A percentile compares a stretch with the other conserved stretches of the same genome.
Conservation (phyloP, 2,113 vertebrate species). For the Cichladusa arquata region DNA sequence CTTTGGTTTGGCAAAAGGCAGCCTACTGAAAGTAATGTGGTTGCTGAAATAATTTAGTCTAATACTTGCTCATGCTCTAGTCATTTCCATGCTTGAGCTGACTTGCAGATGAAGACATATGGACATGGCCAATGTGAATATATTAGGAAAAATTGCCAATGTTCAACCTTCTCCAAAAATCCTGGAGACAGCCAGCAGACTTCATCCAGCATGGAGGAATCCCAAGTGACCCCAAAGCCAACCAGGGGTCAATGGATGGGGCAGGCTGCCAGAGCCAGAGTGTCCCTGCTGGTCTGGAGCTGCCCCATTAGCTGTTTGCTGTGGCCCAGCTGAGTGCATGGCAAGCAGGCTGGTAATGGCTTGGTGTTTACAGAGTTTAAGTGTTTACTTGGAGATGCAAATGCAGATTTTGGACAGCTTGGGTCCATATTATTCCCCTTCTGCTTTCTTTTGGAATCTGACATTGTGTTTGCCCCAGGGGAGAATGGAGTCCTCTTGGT, state of each 20-base stretch:
- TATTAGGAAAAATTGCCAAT: background rate
- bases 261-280: background rate
- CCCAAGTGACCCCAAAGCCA: background rate
- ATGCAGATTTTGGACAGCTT: background rate
- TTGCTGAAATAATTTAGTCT: conserved; percentile 11
- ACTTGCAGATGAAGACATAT: conserved; percentile 29
- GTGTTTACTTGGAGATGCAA: background rate
- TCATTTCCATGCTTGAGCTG: background rate
- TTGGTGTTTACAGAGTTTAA: background rate
- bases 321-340: background rate
- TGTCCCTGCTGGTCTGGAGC: background rate
- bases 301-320: background rate
- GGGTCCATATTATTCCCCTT: background rate
- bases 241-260: background rate
- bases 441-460: background rate
- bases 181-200: background rate
- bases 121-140: background rate
- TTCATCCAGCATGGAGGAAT: background rate
- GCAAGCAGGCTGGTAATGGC: conserved; percentile 3
- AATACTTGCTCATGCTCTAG: background rate
- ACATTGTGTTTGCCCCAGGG: background rate
- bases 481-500: background rate
- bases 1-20: conserved; percentile 18
- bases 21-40: background rate
- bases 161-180: background rate